Evolutionary conservation across 2,888 invertebrate species (phyloP), one percentile per base, ranked within the genome.

Genomic region (Stenolophus ochropezus): DNA sequence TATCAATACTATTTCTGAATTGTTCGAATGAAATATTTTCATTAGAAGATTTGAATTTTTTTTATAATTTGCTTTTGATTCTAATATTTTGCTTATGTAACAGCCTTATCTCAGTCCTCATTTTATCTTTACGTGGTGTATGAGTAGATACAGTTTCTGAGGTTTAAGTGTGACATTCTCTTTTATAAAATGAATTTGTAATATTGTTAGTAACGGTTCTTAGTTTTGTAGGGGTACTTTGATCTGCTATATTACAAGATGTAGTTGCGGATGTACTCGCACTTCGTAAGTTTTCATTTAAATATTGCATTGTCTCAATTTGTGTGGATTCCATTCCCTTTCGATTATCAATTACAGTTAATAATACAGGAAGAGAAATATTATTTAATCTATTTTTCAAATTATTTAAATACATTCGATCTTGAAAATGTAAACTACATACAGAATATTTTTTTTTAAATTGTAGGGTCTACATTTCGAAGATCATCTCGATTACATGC

Each of bases 401-500:
- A 16, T 16, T 6, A 3, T 51, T 51, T 51, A 51, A 51, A 51
- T 51, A 51, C 51, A 51, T 51, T 51, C 6, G 6, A 16, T 51
- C n/a, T 51, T 51, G 11, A 51, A 51, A 51, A 51, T 51, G 51
- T 51, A 51, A 51, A 51, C 16, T 51, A n/a, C 51, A 51, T 16
- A 51, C 51, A 1, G n/a, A 51, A 51, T 51, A 51, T 14, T 51
- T 14, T 51, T 51, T 16, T 51, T 51, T 16, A 11, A 51, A 51
- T 51, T 51, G 14, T 18, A 2, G 51, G 51, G 6, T 51, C 51
- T 18, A 51, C 51, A 51, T 51, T 51, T 51, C 14, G 4, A n/a
- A 51, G 51, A 51, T 51, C 51, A 51, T 51, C 51, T 51, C 51
- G 51, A 51, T 51, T 16, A 8, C 51, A 51, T 14, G 51, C 51